These are phyloP conservation scores for Saturnia pavonia DNA, from an alignment of 2,888 invertebrate genomes.

Conservation along the genomic window DNA sequence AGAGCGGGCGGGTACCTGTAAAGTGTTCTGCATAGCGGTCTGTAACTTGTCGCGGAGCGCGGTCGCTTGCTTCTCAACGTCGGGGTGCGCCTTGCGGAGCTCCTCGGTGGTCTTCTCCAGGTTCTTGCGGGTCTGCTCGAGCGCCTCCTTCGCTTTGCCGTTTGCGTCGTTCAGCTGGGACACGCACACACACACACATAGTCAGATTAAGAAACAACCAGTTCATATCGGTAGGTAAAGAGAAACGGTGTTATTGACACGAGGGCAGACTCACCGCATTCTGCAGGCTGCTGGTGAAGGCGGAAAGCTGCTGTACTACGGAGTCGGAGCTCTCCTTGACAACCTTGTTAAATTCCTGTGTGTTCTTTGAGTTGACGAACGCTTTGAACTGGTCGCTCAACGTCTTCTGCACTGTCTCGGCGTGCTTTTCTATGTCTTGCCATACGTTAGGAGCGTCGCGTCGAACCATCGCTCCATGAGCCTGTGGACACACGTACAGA, in stretches of 20 bases:
- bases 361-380: constrained; percentile 61
- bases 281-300: constrained; percentile 54
- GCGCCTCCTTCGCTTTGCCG: constrained; percentile 66
- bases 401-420: constrained; percentile 58
- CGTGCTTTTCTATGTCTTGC: constrained; percentile 63
- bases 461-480: constrained; percentile 53
- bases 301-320: constrained; percentile 55
- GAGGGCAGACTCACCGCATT: constrained; percentile 55
- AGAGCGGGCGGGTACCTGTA: constrained; percentile 54
- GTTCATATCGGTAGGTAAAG: background rate
- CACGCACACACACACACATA: background rate
- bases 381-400: constrained; percentile 55
- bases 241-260: background rate
- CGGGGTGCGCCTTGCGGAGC: constrained; percentile 66
- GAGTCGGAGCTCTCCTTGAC: constrained; percentile 63
- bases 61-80: constrained; percentile 63
- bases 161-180: constrained; percentile 61
- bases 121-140: constrained; percentile 55
- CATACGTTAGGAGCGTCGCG: constrained; percentile 56
- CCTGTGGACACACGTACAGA: constrained; percentile 39
- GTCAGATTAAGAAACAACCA: background rate
- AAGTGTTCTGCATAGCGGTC: constrained; percentile 54
- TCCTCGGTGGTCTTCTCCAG: constrained; percentile 58
- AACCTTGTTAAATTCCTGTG: constrained; percentile 61
- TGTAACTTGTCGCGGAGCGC: constrained; percentile 57